Evolutionary conservation across 2,888 invertebrate species (phyloP).

Genomic region (Synergus japonicus): DNA sequence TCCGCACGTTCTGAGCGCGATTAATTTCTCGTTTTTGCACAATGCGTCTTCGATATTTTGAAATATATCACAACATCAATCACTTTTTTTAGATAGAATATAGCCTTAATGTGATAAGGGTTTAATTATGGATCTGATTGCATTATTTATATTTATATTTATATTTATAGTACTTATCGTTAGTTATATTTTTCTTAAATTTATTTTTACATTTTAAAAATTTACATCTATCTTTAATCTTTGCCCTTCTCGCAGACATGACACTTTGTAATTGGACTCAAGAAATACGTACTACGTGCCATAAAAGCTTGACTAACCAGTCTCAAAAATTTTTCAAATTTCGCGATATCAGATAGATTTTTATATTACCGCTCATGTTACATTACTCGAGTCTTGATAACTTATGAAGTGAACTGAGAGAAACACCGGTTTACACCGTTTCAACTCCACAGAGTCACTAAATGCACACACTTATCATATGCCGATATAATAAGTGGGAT

Average conservation of each 20-base stretch:
- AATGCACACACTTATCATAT: constrained; percentile 32
- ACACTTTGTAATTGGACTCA: background rate
- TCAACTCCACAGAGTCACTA: constrained; percentile 3
- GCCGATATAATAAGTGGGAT: constrained; percentile 15
- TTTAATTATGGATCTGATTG: too few species aligned
- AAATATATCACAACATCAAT: too few species aligned
- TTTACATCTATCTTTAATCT: background rate
- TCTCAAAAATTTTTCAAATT: constrained; percentile 14
- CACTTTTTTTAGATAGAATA: too few species aligned
- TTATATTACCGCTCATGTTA: constrained; percentile 17
- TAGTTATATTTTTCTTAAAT: background rate
- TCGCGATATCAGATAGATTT: background rate
- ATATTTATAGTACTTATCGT: too few species aligned
- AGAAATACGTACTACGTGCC: constrained; percentile 6
- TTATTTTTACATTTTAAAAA: background rate
- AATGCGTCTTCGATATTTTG: too few species aligned
- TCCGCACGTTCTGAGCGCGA: too few species aligned
- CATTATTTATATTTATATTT: too few species aligned
- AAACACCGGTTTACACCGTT: constrained; percentile 30
- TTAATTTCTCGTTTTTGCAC: too few species aligned
- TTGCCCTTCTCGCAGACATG: background rate
- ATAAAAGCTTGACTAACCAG: constrained; percentile 22
- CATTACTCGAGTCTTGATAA: background rate
- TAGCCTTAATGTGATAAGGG: too few species aligned
- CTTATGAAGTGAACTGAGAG: constrained; percentile 34